Evolutionary conservation across 2,113 vertebrate genomes (phyloP).

Genomic region (Glaucomys volans): DNA sequence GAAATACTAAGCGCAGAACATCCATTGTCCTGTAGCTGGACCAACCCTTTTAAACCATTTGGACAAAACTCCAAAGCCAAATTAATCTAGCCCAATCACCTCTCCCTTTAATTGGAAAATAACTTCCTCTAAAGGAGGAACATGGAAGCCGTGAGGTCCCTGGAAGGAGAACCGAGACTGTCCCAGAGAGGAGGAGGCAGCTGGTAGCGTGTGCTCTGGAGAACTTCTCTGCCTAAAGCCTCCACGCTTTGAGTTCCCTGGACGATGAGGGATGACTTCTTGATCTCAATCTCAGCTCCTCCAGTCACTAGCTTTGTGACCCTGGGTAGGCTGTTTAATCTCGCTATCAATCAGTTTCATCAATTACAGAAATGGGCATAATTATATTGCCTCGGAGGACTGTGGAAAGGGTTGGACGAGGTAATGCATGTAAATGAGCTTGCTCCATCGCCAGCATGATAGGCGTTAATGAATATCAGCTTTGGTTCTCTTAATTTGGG

Average conservation of each 20-base stretch:
- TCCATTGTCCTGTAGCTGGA: background rate
- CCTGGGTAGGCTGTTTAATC: background rate
- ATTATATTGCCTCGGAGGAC: background rate
- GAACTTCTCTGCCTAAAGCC: background rate
- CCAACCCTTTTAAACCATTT: background rate
- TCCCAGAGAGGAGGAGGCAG: rapidly evolving
- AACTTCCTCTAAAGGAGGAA: background rate
- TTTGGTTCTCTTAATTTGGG: background rate
- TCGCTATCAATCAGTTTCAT: background rate
- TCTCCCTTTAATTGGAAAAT: background rate
- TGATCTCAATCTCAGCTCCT: background rate
- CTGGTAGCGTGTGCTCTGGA: background rate
- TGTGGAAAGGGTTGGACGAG: background rate
- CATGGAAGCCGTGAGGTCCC: background rate
- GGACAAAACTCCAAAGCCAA: background rate
- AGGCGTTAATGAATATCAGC: background rate
- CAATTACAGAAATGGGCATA: background rate
- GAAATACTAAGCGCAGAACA: background rate
- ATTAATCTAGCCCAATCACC: background rate
- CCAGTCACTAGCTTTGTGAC: background rate
- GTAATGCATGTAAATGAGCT: background rate
- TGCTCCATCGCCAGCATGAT: background rate
- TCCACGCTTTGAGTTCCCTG: background rate
- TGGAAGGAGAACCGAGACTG: background rate
- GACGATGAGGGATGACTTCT: background rate